phyloP scores from a whole-genome alignment of 2,888 invertebrate species.

The Drosophila maculinotata region DNA sequence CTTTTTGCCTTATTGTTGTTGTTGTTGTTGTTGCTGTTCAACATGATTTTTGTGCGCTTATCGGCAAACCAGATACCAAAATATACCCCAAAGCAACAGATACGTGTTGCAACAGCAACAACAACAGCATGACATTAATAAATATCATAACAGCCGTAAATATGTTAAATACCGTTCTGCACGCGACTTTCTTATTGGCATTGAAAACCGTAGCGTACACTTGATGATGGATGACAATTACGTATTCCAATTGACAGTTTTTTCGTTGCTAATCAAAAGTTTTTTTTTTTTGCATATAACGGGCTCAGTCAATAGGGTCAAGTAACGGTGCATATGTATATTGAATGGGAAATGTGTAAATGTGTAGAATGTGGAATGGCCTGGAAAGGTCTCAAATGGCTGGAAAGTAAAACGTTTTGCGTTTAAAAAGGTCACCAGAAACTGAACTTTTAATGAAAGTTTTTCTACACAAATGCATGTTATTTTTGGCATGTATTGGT shows the following conservation, averaged over 20 bases:
- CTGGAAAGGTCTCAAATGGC: slow-evolving; percentile 13
- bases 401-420: slow-evolving; percentile 19
- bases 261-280: slow-evolving; percentile 35
- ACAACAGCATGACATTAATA: slow-evolving; percentile 14
- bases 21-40: slow-evolving; percentile 49
- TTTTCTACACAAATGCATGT: not conserved
- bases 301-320: slow-evolving; percentile 47
- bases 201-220: slow-evolving; percentile 50
- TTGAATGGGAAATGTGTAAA: slow-evolving; percentile 6
- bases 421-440: slow-evolving; percentile 22
- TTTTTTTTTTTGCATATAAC: slow-evolving; percentile 41
- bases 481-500: not conserved
- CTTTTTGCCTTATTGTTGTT: slow-evolving; percentile 46
- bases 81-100: slow-evolving; percentile 47
- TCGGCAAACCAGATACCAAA: slow-evolving; percentile 68
- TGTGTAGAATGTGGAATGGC: not conserved
- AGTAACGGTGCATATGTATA: slow-evolving; percentile 39
- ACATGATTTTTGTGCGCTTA: slow-evolving; percentile 55
- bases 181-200: slow-evolving; percentile 76
- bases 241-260: slow-evolving; percentile 50
- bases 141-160: slow-evolving; percentile 26
- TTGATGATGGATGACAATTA: slow-evolving; percentile 32
- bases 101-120: slow-evolving; percentile 25
- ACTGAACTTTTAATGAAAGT: slow-evolving; percentile 16
- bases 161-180: slow-evolving; percentile 57